Evolutionary conservation across 2,113 vertebrate species (phyloP).

Genomic region (Erythrocercus mccallii): DNA sequence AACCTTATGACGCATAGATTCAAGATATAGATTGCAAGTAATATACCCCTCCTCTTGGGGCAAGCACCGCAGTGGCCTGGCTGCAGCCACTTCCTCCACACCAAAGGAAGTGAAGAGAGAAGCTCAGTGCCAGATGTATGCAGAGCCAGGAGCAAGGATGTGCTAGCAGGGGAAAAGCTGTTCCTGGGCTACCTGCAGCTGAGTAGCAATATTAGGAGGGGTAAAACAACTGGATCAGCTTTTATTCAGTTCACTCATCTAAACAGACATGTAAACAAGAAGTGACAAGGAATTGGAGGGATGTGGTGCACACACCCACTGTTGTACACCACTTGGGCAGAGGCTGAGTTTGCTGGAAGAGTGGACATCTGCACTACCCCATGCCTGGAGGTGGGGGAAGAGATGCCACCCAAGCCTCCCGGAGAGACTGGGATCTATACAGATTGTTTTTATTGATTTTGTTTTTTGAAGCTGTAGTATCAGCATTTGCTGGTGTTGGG

Average conservation of each 20-base stretch:
- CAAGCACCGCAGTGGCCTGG: rapidly evolving
- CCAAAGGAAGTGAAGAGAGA: not conserved
- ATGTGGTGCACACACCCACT: not conserved
- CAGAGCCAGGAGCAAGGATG: conserved; percentile 3
- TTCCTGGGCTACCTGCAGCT: conserved; percentile 24
- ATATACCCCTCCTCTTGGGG: not conserved
- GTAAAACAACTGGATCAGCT: conserved; percentile 53
- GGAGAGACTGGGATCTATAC: not conserved
- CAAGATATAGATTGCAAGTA: not conserved
- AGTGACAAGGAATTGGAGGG: conserved; percentile 60
- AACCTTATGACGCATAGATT: not conserved
- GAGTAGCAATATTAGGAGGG: conserved; percentile 36
- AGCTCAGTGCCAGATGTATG: not conserved
- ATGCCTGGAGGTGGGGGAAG: conserved; percentile 14
- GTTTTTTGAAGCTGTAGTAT: conserved; percentile 24
- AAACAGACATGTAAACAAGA: conserved; percentile 71
- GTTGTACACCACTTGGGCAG: not conserved
- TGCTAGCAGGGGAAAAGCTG: not conserved
- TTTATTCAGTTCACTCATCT: conserved; percentile 71
- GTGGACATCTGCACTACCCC: not conserved
- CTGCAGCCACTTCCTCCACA: not conserved
- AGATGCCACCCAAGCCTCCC: conserved; percentile 28
- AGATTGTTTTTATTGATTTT: conserved; percentile 7
- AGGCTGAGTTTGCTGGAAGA: not conserved
- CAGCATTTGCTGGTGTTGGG: conserved; percentile 73